Evolutionary conservation across 2,113 vertebrate species (phyloP).

Genomic region (Cichladusa arquata): DNA sequence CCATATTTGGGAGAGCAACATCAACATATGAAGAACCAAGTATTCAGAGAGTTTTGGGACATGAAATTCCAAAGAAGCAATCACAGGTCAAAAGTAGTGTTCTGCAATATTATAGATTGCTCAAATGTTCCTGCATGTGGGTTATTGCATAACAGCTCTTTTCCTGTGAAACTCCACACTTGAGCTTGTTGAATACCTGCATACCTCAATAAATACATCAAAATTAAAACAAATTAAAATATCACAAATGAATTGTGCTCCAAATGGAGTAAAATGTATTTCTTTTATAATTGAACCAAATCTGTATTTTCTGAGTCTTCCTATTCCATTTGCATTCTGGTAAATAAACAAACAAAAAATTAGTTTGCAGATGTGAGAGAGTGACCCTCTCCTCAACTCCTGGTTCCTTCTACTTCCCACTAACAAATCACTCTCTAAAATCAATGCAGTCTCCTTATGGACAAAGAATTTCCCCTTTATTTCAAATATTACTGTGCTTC

Average conservation of each 20-base stretch:
- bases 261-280: not conserved
- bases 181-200: not conserved
- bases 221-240: not conserved
- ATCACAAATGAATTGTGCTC: not conserved
- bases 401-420: not conserved
- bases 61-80: not conserved
- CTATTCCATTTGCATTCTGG: not conserved
- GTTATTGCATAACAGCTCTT: not conserved
- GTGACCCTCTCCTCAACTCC: not conserved
- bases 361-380: not conserved
- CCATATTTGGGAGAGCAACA: fast-evolving
- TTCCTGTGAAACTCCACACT: not conserved
- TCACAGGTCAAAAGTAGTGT: not conserved
- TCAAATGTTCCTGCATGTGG: not conserved
- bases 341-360: not conserved
- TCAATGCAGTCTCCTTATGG: not conserved
- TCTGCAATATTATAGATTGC: not conserved
- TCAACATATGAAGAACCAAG: not conserved
- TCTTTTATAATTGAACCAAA: not conserved
- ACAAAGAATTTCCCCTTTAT: not conserved
- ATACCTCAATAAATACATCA: not conserved
- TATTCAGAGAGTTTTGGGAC: not conserved
- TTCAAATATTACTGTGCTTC: not conserved
- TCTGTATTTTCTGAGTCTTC: not conserved
- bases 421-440: not conserved